Evolutionary conservation across 2,888 invertebrate genomes (phyloP).

Genomic region (Caenorhabditis sp.): DNA sequence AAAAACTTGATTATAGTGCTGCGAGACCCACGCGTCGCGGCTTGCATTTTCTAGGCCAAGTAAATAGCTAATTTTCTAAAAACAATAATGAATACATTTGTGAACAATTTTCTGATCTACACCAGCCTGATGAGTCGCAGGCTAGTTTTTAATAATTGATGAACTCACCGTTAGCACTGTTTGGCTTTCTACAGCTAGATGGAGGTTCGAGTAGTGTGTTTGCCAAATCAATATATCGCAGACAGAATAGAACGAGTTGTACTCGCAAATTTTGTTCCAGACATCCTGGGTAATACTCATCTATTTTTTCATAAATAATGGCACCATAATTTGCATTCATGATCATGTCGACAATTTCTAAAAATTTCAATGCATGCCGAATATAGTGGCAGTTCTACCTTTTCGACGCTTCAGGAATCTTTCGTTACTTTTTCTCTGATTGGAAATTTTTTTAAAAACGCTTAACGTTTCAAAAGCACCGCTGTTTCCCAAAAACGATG

Average conservation of each 20-base stretch:
- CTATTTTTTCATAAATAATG: constrained; percentile 28
- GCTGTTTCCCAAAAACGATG: constrained; percentile 32
- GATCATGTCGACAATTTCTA: constrained; percentile 43
- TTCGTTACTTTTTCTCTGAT: constrained; percentile 12
- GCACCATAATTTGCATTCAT: constrained; percentile 23
- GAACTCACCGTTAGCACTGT: not conserved
- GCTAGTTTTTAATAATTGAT: no score
- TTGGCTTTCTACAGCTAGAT: not conserved
- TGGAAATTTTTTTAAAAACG: constrained; percentile 24
- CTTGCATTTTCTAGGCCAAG: no score
- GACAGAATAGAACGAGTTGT: constrained; percentile 30
- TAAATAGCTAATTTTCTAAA: no score
- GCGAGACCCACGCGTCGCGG: no score
- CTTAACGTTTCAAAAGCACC: constrained; percentile 47
- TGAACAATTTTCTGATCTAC: no score
- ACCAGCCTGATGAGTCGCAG: no score
- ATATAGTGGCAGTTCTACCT: constrained; percentile 18
- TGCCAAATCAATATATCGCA: constrained; percentile 52
- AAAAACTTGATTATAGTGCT: no score
- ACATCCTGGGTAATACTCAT: constrained; percentile 25
- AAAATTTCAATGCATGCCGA: constrained; percentile 1
- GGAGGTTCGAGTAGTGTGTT: constrained; percentile 22
- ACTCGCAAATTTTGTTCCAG: constrained; percentile 11
- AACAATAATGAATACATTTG: no score
- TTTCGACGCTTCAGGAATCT: constrained; percentile 24